These are phyloP conservation scores for Oryctolagus cuniculus DNA, from an alignment of 2,113 vertebrate species.

Conservation along the genomic window DNA sequence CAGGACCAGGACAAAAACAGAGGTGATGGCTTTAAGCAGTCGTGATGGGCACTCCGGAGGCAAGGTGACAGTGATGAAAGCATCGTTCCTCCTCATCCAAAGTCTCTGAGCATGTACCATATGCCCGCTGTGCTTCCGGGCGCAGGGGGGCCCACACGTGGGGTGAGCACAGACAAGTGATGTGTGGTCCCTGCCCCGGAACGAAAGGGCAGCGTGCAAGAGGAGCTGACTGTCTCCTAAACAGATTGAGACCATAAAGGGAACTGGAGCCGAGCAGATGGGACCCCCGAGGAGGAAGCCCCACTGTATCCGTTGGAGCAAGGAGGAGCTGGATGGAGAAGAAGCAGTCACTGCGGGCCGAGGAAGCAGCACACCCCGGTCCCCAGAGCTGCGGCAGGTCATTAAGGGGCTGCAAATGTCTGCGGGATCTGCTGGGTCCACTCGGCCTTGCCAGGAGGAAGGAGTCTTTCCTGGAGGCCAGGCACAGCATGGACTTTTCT, in stretches of 20 bases:
- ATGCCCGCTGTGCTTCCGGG: not conserved
- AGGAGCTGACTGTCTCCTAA: not conserved
- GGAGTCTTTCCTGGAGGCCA: not conserved
- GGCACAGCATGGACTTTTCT: fast-evolving
- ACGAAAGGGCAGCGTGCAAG: not conserved
- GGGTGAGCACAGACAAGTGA: not conserved
- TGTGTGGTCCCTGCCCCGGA: not conserved
- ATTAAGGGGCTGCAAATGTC: not conserved
- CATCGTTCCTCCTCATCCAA: not conserved
- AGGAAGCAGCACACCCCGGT: not conserved
- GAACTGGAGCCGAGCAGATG: not conserved
- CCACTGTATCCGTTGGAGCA: not conserved
- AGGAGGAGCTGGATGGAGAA: not conserved
- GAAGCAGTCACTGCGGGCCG: not conserved
- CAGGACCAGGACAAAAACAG: not conserved
- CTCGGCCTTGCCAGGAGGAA: not conserved
- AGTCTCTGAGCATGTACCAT: not conserved
- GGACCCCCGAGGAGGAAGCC: not conserved
- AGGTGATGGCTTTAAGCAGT: not conserved
- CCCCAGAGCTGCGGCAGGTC: not conserved
- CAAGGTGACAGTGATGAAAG: fast-evolving
- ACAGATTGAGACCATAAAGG: not conserved
- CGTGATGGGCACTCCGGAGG: not conserved
- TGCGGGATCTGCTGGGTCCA: not conserved
- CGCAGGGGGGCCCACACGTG: not conserved